Conservation (phyloP, 2,888 invertebrate genomes). For the Pandemis cinnamomeana region DNA sequence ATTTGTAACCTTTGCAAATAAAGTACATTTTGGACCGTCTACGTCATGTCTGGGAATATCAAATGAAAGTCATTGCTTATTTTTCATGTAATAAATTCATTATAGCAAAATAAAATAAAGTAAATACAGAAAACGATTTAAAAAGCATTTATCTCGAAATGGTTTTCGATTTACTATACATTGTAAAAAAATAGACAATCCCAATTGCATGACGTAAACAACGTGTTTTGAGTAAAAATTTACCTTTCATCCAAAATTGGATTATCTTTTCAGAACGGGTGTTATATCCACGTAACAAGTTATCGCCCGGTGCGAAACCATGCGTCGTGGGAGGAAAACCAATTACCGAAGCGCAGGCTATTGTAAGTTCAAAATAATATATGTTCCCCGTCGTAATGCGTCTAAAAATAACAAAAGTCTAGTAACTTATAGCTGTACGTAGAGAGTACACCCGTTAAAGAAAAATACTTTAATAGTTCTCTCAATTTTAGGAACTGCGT, state of each 20-base stretch:
- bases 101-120: too few relatives aligned
- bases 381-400: background rate
- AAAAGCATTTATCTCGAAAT: too few relatives aligned
- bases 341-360: slow-evolving; percentile 86
- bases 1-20: too few relatives aligned
- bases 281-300: slow-evolving; percentile 85
- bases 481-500: slow-evolving; percentile 82
- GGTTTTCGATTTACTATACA: too few relatives aligned
- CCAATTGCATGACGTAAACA: background rate
- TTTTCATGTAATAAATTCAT: too few relatives aligned
- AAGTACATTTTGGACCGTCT: too few relatives aligned
- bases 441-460: background rate
- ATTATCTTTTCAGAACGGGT: slow-evolving; percentile 82
- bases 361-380: slow-evolving; percentile 75
- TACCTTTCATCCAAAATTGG: slow-evolving; percentile 32
- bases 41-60: too few relatives aligned
- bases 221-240: background rate
- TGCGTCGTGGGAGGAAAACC: slow-evolving; percentile 86
- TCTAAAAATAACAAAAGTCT: background rate
- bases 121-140: too few relatives aligned
- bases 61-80: too few relatives aligned
- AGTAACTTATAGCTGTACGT: background rate
- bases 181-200: too few relatives aligned
- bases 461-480: background rate
- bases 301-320: slow-evolving; percentile 75